A percentile compares a stretch with the other conserved stretches of the same genome.
Evolutionary conservation across 2,888 invertebrate species (phyloP).

Genomic region (Epicampocera succincta): DNA sequence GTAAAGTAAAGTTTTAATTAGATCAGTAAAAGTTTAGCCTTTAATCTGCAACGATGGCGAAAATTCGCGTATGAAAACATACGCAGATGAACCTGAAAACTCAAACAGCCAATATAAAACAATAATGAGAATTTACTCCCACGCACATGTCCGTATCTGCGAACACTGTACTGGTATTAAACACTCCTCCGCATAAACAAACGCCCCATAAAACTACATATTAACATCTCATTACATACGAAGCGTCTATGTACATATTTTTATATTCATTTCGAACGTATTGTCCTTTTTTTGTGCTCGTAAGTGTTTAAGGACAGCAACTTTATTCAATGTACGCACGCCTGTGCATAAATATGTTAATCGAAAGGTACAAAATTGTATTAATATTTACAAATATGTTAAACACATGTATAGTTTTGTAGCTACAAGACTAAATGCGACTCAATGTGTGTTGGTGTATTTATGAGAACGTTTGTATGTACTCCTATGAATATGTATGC

Average conservation of each 20-base stretch:
- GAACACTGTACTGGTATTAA: not conserved
- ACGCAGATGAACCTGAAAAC: not conserved
- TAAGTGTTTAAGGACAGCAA: constrained; percentile 15
- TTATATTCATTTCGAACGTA: not conserved
- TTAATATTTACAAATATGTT: constrained; percentile 36
- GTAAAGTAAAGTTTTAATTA: constrained; percentile 24
- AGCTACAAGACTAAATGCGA: not conserved
- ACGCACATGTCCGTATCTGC: not conserved
- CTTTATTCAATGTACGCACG: not conserved
- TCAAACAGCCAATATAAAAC: not conserved
- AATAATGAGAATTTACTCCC: not conserved
- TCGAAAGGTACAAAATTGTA: not conserved
- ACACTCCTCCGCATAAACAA: not conserved
- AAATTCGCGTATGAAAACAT: constrained; percentile 12
- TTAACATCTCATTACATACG: constrained; percentile 20
- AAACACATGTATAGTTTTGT: constrained; percentile 16
- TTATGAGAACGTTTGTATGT: too few relatives aligned
- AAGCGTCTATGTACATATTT: constrained; percentile 1
- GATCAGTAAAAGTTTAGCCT: constrained; percentile 3
- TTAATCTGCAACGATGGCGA: constrained; percentile 8
- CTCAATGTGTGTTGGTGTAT: not conserved
- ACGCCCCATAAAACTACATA: not conserved
- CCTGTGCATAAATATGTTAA: not conserved
- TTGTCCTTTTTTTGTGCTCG: constrained; percentile 8
- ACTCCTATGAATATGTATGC: not conserved